Evolutionary conservation across 2,113 vertebrate species (phyloP).

Genomic region (Entomyzon cyanotis): DNA sequence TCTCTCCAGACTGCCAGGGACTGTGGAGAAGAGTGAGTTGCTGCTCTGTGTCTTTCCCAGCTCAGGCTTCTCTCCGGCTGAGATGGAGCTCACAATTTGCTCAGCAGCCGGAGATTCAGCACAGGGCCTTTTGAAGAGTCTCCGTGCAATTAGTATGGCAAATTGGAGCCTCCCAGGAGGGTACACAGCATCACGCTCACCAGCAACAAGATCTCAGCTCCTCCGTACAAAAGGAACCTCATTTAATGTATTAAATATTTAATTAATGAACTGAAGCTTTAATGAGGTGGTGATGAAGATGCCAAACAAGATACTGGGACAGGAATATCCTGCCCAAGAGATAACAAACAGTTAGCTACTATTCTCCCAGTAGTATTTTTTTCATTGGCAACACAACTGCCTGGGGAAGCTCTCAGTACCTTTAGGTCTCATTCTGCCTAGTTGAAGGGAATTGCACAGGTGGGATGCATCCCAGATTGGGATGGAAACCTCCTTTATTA

Average conservation of each 20-base stretch:
- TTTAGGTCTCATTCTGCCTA: not conserved
- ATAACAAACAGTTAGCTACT: conserved; percentile 24
- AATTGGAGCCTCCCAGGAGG: conserved; percentile 75
- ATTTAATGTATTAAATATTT: conserved; percentile 77
- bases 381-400: not conserved
- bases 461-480: not conserved
- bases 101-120: conserved; percentile 61
- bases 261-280: conserved; percentile 75
- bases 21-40: not conserved
- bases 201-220: conserved; percentile 65
- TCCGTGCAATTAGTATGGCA: conserved; percentile 74
- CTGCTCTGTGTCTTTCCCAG: not conserved
- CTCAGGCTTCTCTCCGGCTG: conserved; percentile 25
- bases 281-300: conserved; percentile 72
- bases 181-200: conserved; percentile 56
- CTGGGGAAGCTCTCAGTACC: not conserved
- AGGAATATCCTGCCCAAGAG: conserved; percentile 47
- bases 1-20: not conserved
- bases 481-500: not conserved
- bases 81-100: conserved; percentile 14
- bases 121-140: conserved; percentile 65
- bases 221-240: conserved; percentile 62
- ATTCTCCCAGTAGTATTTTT: conserved; percentile 27
- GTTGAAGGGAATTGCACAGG: not conserved
- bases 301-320: conserved; percentile 60